Conservation (phyloP, 2,888 invertebrate genomes). For the Ptychoptera albimana region DNA sequence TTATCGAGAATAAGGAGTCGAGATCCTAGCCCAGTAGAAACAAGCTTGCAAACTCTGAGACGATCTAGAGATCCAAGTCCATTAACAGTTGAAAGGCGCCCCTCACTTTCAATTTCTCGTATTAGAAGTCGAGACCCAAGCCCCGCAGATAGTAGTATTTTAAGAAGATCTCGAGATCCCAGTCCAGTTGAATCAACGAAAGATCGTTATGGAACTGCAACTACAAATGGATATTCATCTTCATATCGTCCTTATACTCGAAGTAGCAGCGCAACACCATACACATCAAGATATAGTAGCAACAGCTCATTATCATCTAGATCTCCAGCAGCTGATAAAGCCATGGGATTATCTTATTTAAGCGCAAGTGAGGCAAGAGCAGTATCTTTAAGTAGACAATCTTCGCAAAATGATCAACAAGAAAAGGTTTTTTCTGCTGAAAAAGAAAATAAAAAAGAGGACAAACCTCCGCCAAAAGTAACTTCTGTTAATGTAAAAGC, state of each 20-base stretch:
- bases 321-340: neutral
- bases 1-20: conserved; percentile 19
- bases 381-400: neutral
- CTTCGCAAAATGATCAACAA: neutral
- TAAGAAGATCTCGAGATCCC: conserved; percentile 9
- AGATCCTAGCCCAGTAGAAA: conserved; percentile 36
- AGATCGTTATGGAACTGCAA: conserved; percentile 1
- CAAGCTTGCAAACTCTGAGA: conserved; percentile 13
- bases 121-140: conserved; percentile 9
- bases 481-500: conserved; percentile 16
- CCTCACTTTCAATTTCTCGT: conserved; percentile 19
- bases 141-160: conserved; percentile 8
- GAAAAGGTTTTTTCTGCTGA: neutral
- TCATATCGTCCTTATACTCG: conserved; percentile 17
- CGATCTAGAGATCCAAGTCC: conserved; percentile 12
- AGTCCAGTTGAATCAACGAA: conserved; percentile 4
- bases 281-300: conserved; percentile 15
- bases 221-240: conserved; percentile 12
- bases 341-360: neutral
- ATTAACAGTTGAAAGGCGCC: conserved; percentile 12
- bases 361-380: neutral
- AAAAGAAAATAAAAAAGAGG: neutral
- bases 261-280: conserved; percentile 6
- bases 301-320: conserved; percentile 4
- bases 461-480: neutral